A percentile compares a stretch with the other conserved stretches of the same genome.
These are phyloP conservation scores for Lasaia peninsularis DNA, from an alignment of 1,140 invertebrate genomes.

Conservation along the genomic window DNA sequence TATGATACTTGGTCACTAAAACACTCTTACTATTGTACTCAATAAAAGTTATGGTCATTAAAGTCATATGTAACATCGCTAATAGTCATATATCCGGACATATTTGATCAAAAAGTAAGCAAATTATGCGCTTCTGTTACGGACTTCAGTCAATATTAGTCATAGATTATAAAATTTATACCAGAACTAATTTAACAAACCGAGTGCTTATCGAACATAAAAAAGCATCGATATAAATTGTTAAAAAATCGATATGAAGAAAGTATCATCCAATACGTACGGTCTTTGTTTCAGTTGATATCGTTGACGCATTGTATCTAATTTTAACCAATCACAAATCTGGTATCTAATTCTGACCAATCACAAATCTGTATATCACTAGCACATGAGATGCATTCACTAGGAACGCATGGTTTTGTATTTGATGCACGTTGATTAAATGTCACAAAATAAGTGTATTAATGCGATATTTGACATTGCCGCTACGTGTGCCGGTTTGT, in stretches of 20 bases:
- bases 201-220: too few species aligned
- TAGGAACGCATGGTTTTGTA: neutral
- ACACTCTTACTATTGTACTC: constrained; percentile 56
- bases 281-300: constrained; percentile 70
- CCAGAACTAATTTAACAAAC: too few species aligned
- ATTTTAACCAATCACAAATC: constrained; percentile 15
- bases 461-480: constrained; percentile 66
- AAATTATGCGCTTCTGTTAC: neutral
- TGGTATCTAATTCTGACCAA: constrained; percentile 20
- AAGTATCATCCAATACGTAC: constrained; percentile 64
- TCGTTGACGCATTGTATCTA: constrained; percentile 58
- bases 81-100: neutral
- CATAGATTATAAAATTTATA: too few species aligned
- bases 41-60: constrained; percentile 20
- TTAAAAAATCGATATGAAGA: too few species aligned
- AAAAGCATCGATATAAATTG: constrained; percentile 3
- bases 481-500: constrained; percentile 62
- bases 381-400: neutral
- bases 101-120: too few species aligned
- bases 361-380: constrained; percentile 8
- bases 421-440: neutral
- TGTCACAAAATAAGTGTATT: too few species aligned
- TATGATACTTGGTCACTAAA: constrained; percentile 30
- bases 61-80: neutral
- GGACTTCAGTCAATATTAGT: too few species aligned